A percentile compares a stretch with the other conserved stretches of the same genome.
phyloP scores from a whole-genome alignment of 2,888 invertebrate species.

The Baccha elongata region DNA sequence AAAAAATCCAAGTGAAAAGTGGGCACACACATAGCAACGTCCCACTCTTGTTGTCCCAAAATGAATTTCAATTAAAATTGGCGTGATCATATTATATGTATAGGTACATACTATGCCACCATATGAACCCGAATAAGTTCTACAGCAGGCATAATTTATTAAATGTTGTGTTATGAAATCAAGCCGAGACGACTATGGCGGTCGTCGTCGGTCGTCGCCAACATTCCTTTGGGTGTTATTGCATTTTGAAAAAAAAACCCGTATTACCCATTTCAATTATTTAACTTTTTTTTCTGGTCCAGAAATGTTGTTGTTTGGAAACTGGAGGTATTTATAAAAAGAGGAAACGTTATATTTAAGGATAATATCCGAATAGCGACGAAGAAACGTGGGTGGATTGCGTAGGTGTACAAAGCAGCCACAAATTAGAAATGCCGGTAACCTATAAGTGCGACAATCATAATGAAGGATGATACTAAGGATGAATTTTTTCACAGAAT shows the following conservation, averaged over 20 bases:
- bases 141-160: conserved; percentile 16
- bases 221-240: conserved; percentile 19
- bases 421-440: no score
- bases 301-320: not conserved
- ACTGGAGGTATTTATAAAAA: not conserved
- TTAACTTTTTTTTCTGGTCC: no score
- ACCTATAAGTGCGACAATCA: no score
- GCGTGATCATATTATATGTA: conserved; percentile 27
- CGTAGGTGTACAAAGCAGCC: no score
- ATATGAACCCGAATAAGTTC: conserved; percentile 11
- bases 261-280: no score
- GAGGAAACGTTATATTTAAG: conserved; percentile 8
- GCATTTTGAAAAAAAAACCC: conserved; percentile 1
- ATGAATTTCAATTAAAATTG: conserved; percentile 57
- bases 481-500: no score
- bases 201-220: no score
- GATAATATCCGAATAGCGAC: not conserved
- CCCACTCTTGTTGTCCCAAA: conserved; percentile 42
- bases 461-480: no score
- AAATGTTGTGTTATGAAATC: conserved; percentile 21
- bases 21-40: conserved; percentile 16
- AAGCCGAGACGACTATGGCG: conserved; percentile 12
- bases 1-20: conserved; percentile 48
- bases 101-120: not conserved
- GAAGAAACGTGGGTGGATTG: not conserved